phyloP scores from a whole-genome alignment of 2,888 invertebrate species.

The Cosmia pyralina region DNA sequence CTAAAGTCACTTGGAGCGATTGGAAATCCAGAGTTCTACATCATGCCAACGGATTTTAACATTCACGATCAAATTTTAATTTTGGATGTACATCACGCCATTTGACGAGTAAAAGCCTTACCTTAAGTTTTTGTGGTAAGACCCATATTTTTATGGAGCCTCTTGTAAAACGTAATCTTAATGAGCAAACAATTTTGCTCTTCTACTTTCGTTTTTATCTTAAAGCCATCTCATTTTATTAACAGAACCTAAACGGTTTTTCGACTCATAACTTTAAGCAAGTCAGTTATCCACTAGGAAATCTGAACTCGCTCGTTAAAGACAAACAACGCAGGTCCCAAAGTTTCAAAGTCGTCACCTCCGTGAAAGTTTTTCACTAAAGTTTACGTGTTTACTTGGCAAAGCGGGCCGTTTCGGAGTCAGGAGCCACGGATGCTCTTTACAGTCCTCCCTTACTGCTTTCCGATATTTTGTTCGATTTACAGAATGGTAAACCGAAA shows the following conservation, averaged over 20 bases:
- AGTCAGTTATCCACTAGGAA: slow-evolving; percentile 31
- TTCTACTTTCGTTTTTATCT: not conserved
- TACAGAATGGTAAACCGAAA: slow-evolving; percentile 33
- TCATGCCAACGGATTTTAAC: too few species aligned
- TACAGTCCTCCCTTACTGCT: slow-evolving; percentile 55
- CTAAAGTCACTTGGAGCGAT: not conserved
- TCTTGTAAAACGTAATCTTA: not conserved
- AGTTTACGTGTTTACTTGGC: slow-evolving; percentile 72
- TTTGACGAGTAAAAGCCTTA: too few species aligned
- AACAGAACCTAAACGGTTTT: slow-evolving; percentile 2
- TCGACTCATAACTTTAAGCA: slow-evolving; percentile 20
- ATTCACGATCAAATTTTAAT: too few species aligned
- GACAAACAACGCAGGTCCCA: slow-evolving; percentile 61
- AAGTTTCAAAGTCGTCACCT: slow-evolving; percentile 74
- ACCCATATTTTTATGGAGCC: not conserved
- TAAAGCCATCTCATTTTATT: slow-evolving; percentile 8
- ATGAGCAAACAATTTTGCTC: not conserved
- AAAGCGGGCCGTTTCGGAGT: slow-evolving; percentile 66
- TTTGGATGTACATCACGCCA: too few species aligned
- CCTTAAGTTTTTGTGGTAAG: not conserved
- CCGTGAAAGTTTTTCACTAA: slow-evolving; percentile 69
- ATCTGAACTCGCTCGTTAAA: slow-evolving; percentile 57
- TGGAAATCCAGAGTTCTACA: too few species aligned
- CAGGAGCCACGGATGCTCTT: slow-evolving; percentile 70
- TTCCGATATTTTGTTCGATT: slow-evolving; percentile 44